Evolutionary conservation across 2,888 invertebrate species (phyloP).

Genomic region (Cosmia trapezina): DNA sequence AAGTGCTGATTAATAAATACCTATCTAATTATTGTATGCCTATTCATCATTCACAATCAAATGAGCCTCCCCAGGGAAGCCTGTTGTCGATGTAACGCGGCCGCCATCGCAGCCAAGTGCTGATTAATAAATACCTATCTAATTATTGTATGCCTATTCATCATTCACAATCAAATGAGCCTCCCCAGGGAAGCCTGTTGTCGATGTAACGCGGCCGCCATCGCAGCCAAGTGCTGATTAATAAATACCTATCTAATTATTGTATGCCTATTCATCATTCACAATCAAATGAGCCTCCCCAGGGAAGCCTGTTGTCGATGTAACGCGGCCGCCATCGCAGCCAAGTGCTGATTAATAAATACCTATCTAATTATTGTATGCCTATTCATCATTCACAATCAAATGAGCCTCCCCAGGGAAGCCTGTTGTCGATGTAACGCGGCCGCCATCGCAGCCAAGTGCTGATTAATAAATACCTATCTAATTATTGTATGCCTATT

Average conservation of each 20-base stretch:
- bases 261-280: slow-evolving; percentile 3
- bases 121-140: slow-evolving; percentile 18
- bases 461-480: slow-evolving; percentile 20
- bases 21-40: neutral
- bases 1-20: slow-evolving; percentile 16
- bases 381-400: slow-evolving; percentile 19
- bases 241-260: neutral
- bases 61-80: slow-evolving; percentile 10
- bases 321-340: slow-evolving; percentile 10
- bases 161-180: slow-evolving; percentile 26
- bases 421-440: slow-evolving; percentile 21
- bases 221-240: slow-evolving; percentile 16
- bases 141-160: neutral
- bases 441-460: slow-evolving; percentile 2
- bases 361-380: neutral
- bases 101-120: neutral
- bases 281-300: slow-evolving; percentile 30
- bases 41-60: slow-evolving; percentile 28
- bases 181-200: slow-evolving; percentile 23
- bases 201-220: slow-evolving; percentile 14
- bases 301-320: slow-evolving; percentile 18
- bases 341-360: slow-evolving; percentile 17
- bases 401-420: slow-evolving; percentile 21
- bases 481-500: neutral
- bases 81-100: slow-evolving; percentile 25